Evolutionary conservation across 2,797 vertebrate species (phyloP).

Genomic region (Capromys pilorides): DNA sequence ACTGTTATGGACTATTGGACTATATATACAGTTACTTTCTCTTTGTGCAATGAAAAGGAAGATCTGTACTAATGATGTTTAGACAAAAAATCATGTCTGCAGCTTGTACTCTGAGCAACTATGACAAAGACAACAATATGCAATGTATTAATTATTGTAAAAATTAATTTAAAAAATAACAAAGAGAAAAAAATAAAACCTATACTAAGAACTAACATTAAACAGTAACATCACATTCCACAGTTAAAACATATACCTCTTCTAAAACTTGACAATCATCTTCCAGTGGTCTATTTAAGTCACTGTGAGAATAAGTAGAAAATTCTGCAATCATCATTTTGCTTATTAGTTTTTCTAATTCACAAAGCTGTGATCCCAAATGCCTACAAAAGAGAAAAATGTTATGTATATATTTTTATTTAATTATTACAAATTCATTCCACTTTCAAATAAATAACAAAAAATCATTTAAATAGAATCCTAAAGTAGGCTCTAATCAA

Average conservation of each 20-base stretch:
- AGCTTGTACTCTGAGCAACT: no score
- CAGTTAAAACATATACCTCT: conserved; percentile 89
- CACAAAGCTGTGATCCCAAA: conserved; percentile 98
- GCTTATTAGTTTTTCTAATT: conserved; percentile 98
- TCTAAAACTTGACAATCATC: conserved; percentile 94
- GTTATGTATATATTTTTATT: conserved; percentile 59
- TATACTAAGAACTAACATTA: conserved; percentile 47
- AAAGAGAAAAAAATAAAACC: no score
- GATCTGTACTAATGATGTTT: no score
- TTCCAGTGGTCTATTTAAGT: conserved; percentile 93
- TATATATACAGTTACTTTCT: no score
- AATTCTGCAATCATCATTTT: conserved; percentile 99
- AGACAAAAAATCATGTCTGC: no score
- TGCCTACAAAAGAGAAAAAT: conserved; percentile 89
- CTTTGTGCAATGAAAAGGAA: no score
- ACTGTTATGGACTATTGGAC: no score
- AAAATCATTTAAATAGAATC: conserved; percentile 41
- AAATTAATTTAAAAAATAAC: no score
- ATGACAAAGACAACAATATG: no score
- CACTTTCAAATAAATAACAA: conserved; percentile 62
- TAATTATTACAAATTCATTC: conserved; percentile 67
- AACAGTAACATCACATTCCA: conserved; percentile 70
- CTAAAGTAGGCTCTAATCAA: neutral
- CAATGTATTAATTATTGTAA: no score
- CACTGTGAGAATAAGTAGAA: conserved; percentile 93